Evolutionary conservation across 2,113 vertebrate species (phyloP).

Genomic region (Porphyrio hochstetteri): DNA sequence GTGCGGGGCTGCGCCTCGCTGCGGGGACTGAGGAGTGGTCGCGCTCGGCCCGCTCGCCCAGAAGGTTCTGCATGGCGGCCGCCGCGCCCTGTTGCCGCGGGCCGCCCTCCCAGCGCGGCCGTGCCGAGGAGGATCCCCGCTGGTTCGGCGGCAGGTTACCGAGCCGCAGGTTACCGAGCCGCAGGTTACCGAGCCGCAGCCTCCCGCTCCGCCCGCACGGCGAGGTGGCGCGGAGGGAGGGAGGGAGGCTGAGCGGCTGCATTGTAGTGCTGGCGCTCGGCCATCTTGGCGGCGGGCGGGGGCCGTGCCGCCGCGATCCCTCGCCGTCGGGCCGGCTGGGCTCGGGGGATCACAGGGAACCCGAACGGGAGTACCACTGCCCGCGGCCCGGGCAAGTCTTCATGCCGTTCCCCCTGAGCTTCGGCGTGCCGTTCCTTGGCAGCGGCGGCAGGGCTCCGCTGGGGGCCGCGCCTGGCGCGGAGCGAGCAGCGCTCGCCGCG

Average conservation of each 20-base stretch:
- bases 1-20: not conserved
- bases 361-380: no score
- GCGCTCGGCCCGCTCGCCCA: not conserved
- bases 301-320: not conserved
- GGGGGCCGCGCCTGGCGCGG: not conserved
- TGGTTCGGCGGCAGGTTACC: not conserved
- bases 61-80: not conserved
- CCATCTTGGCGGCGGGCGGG: slow-evolving; percentile 43
- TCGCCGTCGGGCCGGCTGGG: not conserved
- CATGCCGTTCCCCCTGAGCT: no score
- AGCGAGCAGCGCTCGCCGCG: not conserved
- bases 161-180: not conserved
- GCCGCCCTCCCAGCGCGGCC: not conserved
- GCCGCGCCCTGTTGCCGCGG: not conserved
- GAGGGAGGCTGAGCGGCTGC: not conserved
- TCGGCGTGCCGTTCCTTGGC: no score
- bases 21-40: not conserved
- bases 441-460: not conserved
- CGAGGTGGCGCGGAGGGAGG: not conserved
- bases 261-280: slow-evolving; percentile 34
- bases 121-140: not conserved
- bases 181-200: not conserved
- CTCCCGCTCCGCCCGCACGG: not conserved
- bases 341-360: not conserved
- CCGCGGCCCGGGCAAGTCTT: no score